Evolutionary conservation across 2,888 invertebrate species (phyloP).

Genomic region (Tachina fera): DNA sequence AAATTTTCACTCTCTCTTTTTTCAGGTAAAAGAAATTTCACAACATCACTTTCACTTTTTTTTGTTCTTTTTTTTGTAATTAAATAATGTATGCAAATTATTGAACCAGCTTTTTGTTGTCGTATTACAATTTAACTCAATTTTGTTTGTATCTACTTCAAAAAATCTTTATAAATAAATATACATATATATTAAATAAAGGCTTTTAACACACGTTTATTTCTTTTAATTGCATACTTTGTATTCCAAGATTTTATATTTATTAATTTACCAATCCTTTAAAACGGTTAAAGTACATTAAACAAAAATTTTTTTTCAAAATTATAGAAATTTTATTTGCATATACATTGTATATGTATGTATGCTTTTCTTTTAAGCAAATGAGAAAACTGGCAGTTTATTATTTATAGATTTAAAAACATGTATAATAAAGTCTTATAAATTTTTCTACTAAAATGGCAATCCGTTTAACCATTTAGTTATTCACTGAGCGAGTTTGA

Average conservation of each 20-base stretch:
- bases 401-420: constrained; percentile 28
- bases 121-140: constrained; percentile 54
- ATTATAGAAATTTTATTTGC: neutral
- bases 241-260: neutral
- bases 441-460: constrained; percentile 17
- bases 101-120: constrained; percentile 22
- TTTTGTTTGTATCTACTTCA: constrained; percentile 21
- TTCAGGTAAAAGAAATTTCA: no score
- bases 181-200: constrained; percentile 2
- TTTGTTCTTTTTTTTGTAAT: neutral
- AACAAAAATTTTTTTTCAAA: neutral
- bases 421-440: constrained; percentile 31
- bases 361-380: neutral
- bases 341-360: neutral
- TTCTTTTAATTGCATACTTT: constrained; percentile 8
- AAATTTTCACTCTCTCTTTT: no score
- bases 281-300: neutral
- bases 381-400: constrained; percentile 50
- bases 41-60: constrained; percentile 53
- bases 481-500: constrained; percentile 66
- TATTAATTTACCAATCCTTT: neutral
- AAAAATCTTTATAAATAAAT: constrained; percentile 13
- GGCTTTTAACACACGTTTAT: no score
- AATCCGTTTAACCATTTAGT: constrained; percentile 39
- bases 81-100: constrained; percentile 34